phyloP scores from a whole-genome alignment of 2,113 vertebrate species.

The Vicugna pacos region DNA sequence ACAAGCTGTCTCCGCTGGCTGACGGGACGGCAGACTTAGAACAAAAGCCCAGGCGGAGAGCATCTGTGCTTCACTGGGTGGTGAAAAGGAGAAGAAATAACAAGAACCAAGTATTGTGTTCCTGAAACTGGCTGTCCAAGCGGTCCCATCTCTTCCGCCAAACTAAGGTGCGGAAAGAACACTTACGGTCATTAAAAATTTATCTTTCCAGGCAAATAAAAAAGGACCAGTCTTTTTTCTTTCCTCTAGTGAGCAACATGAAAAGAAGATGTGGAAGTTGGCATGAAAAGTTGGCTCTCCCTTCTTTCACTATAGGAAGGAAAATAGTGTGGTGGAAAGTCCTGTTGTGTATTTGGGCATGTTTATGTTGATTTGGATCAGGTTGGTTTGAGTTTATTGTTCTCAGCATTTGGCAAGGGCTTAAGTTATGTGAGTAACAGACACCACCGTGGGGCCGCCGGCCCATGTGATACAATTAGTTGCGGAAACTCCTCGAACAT shows the following conservation, averaged over 20 bases:
- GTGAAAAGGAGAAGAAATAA: slow-evolving; percentile 13
- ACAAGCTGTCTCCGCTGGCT: background rate
- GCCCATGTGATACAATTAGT: slow-evolving; percentile 76
- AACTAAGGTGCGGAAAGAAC: slow-evolving; percentile 13
- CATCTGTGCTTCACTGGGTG: background rate
- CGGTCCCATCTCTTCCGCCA: background rate
- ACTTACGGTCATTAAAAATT: slow-evolving; percentile 70
- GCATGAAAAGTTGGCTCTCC: slow-evolving; percentile 13
- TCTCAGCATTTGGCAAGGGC: slow-evolving; percentile 73
- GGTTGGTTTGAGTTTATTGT: background rate
- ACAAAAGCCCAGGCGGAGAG: background rate
- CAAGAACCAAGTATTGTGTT: slow-evolving; percentile 24
- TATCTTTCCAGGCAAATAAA: slow-evolving; percentile 54
- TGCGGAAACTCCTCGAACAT: slow-evolving; percentile 36
- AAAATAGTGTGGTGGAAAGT: background rate
- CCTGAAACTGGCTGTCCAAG: slow-evolving; percentile 17
- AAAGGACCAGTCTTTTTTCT: background rate
- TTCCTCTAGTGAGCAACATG: slow-evolving; percentile 21
- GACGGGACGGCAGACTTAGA: background rate
- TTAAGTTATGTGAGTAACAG: slow-evolving; percentile 78
- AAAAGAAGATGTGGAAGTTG: slow-evolving; percentile 24
- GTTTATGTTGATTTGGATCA: background rate
- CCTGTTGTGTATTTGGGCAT: background rate
- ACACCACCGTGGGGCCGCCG: slow-evolving; percentile 69
- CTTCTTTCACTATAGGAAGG: background rate